phyloP scores from a whole-genome alignment of 1,140 invertebrate species.

The Scaptomyza hsui region DNA sequence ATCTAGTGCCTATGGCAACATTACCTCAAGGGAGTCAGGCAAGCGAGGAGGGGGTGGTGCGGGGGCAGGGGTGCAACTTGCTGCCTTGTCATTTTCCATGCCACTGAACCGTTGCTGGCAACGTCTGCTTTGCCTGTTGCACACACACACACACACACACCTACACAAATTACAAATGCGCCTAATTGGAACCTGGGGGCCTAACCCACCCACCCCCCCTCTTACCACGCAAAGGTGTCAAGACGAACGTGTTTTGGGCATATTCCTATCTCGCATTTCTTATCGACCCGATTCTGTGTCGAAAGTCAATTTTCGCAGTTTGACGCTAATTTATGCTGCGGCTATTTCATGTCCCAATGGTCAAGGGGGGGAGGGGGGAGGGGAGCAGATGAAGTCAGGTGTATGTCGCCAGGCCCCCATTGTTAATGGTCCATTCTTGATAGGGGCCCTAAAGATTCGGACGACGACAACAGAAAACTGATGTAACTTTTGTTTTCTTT shows the following conservation, averaged over 20 bases:
- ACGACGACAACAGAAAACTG: constrained; percentile 45
- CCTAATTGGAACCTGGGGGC: constrained; percentile 71
- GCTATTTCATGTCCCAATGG: constrained; percentile 24
- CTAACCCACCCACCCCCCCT: neutral
- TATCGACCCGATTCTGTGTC: constrained; percentile 18
- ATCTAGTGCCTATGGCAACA: constrained; percentile 17
- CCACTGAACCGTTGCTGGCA: constrained; percentile 61
- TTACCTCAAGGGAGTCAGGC: constrained; percentile 12
- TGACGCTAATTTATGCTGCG: constrained; percentile 69
- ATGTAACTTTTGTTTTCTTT: constrained; percentile 79
- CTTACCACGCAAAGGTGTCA: constrained; percentile 37
- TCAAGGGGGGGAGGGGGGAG: neutral
- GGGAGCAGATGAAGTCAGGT: constrained; percentile 10
- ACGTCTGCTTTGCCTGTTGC: constrained; percentile 34
- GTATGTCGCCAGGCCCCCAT: constrained; percentile 5
- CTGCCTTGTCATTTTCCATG: constrained; percentile 68
- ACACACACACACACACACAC: constrained; percentile 25
- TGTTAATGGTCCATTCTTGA: constrained; percentile 32
- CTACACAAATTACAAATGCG: constrained; percentile 51
- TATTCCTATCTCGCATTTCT: neutral
- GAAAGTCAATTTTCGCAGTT: constrained; percentile 59
- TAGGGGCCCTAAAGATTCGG: constrained; percentile 16
- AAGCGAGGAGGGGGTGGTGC: neutral
- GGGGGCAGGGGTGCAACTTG: neutral
- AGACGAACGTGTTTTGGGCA: constrained; percentile 10